Percentiles rank a stretch among this genome's conserved stretches.
Conservation (phyloP, 1,140 invertebrate species). For the Drosophila sulfurigaster region DNA sequence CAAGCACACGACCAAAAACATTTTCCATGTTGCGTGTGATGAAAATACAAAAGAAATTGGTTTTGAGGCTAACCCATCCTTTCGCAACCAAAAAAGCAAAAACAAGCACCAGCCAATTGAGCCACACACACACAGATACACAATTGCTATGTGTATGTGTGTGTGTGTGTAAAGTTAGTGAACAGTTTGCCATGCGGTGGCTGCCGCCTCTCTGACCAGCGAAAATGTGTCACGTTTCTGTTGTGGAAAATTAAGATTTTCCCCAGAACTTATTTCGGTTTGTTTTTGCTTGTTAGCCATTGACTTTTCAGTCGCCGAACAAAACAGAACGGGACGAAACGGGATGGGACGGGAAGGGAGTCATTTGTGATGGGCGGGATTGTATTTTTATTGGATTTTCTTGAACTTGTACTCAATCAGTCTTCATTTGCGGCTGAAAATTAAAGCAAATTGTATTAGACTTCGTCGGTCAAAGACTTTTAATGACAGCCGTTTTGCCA, state of each 20-base stretch:
- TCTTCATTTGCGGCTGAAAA: conserved; percentile 66
- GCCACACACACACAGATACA: conserved; percentile 26
- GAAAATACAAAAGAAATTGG: conserved; percentile 65
- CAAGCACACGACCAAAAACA: conserved; percentile 25
- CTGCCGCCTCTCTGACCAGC: conserved; percentile 38
- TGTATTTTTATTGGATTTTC: conserved; percentile 47
- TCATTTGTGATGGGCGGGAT: background rate
- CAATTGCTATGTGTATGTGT: background rate
- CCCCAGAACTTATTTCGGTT: conserved; percentile 50
- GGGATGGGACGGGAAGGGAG: background rate
- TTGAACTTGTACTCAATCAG: conserved; percentile 59
- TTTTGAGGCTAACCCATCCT: conserved; percentile 46
- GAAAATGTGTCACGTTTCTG: conserved; percentile 75
- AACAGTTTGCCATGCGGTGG: conserved; percentile 48
- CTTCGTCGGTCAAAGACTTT: conserved; percentile 31
- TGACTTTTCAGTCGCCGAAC: conserved; percentile 56
- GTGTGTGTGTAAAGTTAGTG: conserved; percentile 51
- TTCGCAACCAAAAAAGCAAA: conserved; percentile 16
- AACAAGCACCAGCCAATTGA: conserved; percentile 58
- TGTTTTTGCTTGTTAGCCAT: conserved; percentile 72
- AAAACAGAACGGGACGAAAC: background rate
- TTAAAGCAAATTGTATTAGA: conserved; percentile 69
- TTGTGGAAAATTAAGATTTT: conserved; percentile 75
- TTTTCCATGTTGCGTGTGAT: conserved; percentile 56
- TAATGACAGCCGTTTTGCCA: conserved; percentile 12